These are phyloP conservation scores for Salmo trutta DNA, from an alignment of 2,797 vertebrate genomes.

Conservation along the genomic window DNA sequence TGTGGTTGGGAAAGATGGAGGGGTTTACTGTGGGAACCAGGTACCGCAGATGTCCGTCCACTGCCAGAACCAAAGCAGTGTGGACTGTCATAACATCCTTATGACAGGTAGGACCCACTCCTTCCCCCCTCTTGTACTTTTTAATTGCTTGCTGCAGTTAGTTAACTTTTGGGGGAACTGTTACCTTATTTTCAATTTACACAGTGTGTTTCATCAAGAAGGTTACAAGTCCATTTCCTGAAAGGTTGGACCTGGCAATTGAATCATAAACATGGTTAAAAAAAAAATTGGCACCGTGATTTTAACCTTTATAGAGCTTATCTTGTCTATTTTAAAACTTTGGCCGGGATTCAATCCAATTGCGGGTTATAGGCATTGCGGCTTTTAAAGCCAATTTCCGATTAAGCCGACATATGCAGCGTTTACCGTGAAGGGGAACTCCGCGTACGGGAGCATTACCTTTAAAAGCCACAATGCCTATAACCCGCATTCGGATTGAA, in stretches of 20 bases:
- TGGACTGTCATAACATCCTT: slow-evolving; percentile 64
- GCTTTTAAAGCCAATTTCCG: neutral
- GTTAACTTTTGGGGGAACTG: too few species aligned
- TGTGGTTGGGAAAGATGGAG: slow-evolving; percentile 36
- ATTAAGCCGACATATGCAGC: neutral
- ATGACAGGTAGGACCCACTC: slow-evolving; percentile 67
- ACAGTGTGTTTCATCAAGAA: too few species aligned
- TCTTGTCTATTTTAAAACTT: neutral
- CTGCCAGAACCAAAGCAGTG: slow-evolving; percentile 44
- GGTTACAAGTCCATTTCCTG: too few species aligned
- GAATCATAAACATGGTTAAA: too few species aligned
- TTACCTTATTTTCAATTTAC: too few species aligned
- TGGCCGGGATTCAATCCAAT: neutral
- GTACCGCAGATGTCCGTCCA: slow-evolving; percentile 61
- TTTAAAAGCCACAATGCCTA: neutral
- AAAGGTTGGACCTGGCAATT: too few species aligned
- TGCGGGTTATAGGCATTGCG: neutral
- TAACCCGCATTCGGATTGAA: neutral
- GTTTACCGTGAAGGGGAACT: neutral
- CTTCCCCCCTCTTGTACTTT: neutral
- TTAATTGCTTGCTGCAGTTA: too few species aligned
- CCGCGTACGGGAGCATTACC: too few species aligned
- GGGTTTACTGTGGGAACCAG: neutral
- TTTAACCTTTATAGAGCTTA: too few species aligned
- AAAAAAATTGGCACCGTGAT: too few species aligned